These are phyloP conservation scores for Drosophila saltans DNA, from an alignment of 1,140 invertebrate species.

Conservation along the genomic window DNA sequence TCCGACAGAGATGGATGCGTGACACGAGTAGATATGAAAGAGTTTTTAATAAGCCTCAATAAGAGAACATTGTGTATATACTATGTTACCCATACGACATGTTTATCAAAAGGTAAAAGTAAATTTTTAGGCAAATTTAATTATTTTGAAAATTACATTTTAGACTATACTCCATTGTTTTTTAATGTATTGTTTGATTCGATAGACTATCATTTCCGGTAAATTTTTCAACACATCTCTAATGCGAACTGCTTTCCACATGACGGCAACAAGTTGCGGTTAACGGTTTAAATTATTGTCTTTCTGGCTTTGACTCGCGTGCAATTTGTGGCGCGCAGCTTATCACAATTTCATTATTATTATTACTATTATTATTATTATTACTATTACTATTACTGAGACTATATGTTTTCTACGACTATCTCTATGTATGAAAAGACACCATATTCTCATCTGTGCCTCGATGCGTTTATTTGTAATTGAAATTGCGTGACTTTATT, in stretches of 20 bases:
- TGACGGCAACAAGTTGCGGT: constrained; percentile 47
- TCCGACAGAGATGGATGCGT: not conserved
- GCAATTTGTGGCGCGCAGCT: constrained; percentile 78
- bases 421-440: constrained; percentile 25
- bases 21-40: not conserved
- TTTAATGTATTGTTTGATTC: not conserved
- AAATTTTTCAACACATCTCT: constrained; percentile 23
- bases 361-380: constrained; percentile 64
- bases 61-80: too few relatives aligned
- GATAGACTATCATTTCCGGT: not conserved
- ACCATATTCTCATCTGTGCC: constrained; percentile 8
- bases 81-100: not conserved
- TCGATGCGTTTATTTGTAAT: constrained; percentile 68
- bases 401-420: not conserved
- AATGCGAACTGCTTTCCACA: constrained; percentile 43
- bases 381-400: constrained; percentile 18
- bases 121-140: too few relatives aligned
- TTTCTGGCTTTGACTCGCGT: constrained; percentile 62
- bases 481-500: constrained; percentile 81
- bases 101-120: not conserved
- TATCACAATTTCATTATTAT: constrained; percentile 79
- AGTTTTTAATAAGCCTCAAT: too few relatives aligned
- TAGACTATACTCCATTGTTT: too few relatives aligned
- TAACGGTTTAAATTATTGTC: constrained; percentile 77
- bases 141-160: too few relatives aligned